A percentile compares a stretch with the other conserved stretches of the same genome.
These are phyloP conservation scores for Lymantria monacha DNA, from an alignment of 2,888 invertebrate genomes.

Conservation along the genomic window DNA sequence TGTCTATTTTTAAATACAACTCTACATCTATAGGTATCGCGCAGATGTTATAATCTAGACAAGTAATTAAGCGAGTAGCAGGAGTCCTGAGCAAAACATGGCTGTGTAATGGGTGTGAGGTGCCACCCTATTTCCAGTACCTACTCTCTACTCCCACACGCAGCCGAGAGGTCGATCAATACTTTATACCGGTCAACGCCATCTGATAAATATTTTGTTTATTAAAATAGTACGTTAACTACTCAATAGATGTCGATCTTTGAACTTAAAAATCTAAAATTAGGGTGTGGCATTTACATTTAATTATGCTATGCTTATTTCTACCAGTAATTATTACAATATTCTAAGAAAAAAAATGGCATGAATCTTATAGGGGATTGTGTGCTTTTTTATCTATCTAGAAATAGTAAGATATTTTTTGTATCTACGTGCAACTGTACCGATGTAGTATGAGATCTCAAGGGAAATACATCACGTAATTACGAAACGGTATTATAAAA, in stretches of 20 bases:
- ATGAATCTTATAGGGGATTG: too few relatives aligned
- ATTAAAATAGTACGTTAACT: not conserved
- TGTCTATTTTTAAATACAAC: too few relatives aligned
- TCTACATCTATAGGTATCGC: too few relatives aligned
- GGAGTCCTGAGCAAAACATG: not conserved
- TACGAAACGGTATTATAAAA: too few relatives aligned
- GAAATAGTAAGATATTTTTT: too few relatives aligned
- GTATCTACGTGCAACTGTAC: too few relatives aligned
- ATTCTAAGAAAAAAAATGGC: too few relatives aligned
- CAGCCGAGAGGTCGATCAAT: conserved; percentile 1
- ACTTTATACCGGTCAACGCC: not conserved
- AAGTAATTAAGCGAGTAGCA: not conserved
- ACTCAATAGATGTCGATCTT: not conserved
- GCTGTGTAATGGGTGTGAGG: not conserved
- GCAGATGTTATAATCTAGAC: not conserved
- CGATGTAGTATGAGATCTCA: too few relatives aligned
- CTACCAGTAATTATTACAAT: too few relatives aligned
- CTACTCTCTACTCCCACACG: not conserved
- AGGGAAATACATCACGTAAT: too few relatives aligned
- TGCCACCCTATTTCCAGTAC: not conserved
- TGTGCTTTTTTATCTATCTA: too few relatives aligned
- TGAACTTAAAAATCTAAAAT: not conserved
- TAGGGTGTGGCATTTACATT: not conserved
- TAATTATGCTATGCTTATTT: too few relatives aligned
- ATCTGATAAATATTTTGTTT: not conserved